Percentiles rank a stretch among this genome's conserved stretches.
Conservation (phyloP, 2,888 invertebrate genomes). For the Nezara viridula region DNA sequence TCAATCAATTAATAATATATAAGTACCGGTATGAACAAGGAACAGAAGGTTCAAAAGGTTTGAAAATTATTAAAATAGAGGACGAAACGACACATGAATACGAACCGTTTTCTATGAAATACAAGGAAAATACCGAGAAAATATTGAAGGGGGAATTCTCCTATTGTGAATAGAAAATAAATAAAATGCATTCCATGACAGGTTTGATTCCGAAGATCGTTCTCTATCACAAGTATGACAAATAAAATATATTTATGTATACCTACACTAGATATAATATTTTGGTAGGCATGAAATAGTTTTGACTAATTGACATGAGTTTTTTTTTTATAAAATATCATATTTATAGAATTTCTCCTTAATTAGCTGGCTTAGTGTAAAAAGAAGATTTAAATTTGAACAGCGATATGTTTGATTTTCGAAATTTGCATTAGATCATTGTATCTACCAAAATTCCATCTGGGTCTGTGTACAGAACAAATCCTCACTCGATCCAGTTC, state of each 20-base stretch:
- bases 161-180: background rate
- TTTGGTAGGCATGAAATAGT: too few species aligned
- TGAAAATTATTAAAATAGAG: background rate
- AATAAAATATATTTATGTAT: too few species aligned
- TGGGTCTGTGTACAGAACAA: background rate
- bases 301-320: too few species aligned
- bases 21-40: too few species aligned
- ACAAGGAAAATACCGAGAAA: background rate
- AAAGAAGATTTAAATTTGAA: background rate
- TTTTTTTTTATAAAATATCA: too few species aligned
- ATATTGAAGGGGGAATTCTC: background rate
- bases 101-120: background rate
- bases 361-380: background rate
- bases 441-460: too few species aligned
- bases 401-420: background rate
- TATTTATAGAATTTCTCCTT: too few species aligned
- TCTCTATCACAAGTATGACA: background rate
- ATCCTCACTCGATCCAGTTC: background rate
- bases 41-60: background rate
- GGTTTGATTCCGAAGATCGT: background rate
- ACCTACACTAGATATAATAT: too few species aligned
- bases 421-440: too few species aligned
- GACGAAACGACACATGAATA: background rate
- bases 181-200: background rate
- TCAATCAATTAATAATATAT: too few species aligned